These are phyloP conservation scores for Matsumyia berberina DNA, from an alignment of 2,888 invertebrate genomes.

Conservation along the genomic window DNA sequence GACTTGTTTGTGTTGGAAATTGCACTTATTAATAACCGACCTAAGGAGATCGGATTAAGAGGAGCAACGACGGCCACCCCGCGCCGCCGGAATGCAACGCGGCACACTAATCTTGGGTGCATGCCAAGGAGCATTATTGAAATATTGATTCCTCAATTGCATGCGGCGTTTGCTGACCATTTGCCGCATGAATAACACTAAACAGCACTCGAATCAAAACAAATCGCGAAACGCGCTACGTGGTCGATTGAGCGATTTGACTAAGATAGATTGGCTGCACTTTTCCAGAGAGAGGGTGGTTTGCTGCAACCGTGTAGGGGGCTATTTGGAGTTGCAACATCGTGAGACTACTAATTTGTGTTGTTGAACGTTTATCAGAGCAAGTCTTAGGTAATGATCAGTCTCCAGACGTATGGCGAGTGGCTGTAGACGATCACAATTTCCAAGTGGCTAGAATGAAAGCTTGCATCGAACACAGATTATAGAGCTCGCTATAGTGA, in stretches of 20 bases:
- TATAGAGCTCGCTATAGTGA: too few species aligned
- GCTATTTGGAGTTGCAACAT: too few species aligned
- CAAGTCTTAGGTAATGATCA: too few species aligned
- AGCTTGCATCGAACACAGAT: too few species aligned
- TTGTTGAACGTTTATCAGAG: too few species aligned
- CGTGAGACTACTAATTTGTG: too few species aligned
- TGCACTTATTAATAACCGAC: constrained; percentile 49
- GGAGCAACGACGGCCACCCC: constrained; percentile 30
- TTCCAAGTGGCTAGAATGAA: too few species aligned
- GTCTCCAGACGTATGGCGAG: too few species aligned
- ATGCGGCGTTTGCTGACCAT: constrained; percentile 42
- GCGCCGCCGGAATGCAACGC: background rate
- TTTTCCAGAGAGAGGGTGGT: background rate
- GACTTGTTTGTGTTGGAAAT: constrained; percentile 53
- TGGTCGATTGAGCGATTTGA: constrained; percentile 5
- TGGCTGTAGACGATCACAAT: too few species aligned
- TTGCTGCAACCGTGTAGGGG: too few species aligned
- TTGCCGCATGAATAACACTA: constrained; percentile 42
- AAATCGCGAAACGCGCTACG: constrained; percentile 4
- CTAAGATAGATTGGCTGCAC: constrained; percentile 15
- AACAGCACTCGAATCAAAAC: constrained; percentile 42
- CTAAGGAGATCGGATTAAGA: constrained; percentile 46
- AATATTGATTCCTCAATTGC: constrained; percentile 58
- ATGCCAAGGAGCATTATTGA: constrained; percentile 49
- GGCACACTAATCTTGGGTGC: constrained; percentile 18